phyloP scores from a whole-genome alignment of 2,113 vertebrate genomes.

The Thalassarche chlororhynchos region DNA sequence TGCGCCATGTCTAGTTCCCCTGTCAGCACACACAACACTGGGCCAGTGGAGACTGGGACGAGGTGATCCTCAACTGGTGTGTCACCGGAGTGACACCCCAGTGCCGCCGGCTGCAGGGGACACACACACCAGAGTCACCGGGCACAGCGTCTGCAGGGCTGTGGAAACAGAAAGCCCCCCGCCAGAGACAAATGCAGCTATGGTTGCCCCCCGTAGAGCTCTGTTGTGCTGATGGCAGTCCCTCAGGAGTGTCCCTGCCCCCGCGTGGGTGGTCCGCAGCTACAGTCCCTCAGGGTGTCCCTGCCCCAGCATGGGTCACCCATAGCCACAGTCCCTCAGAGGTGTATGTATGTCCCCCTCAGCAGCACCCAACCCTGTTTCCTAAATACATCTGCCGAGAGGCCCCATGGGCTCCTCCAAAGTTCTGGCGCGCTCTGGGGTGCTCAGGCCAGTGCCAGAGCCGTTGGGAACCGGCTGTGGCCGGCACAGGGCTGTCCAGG shows the following conservation, averaged over 20 bases:
- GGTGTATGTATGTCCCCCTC: too few species aligned
- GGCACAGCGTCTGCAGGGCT: background rate
- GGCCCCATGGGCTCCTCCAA: background rate
- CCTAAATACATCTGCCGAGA: background rate
- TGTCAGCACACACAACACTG: background rate
- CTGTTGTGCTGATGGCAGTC: background rate
- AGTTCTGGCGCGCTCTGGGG: background rate
- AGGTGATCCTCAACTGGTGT: background rate
- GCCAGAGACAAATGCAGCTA: background rate
- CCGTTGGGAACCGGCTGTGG: background rate
- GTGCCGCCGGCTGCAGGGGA: accelerated
- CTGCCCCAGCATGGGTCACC: background rate
- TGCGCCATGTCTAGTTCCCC: accelerated
- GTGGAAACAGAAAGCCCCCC: background rate
- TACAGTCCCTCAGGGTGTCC: background rate
- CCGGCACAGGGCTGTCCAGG: background rate
- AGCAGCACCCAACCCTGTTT: background rate
- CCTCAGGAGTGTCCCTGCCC: background rate
- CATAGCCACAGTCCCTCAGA: background rate
- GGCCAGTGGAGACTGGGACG: background rate
- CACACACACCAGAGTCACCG: accelerated
- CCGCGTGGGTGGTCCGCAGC: accelerated
- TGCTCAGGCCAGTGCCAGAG: background rate
- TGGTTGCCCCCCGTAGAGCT: background rate
- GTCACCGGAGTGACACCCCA: background rate